Percentiles rank a stretch among this genome's conserved stretches.
Evolutionary conservation across 2,888 invertebrate species (phyloP).

Genomic region (Diabrotica balteata): DNA sequence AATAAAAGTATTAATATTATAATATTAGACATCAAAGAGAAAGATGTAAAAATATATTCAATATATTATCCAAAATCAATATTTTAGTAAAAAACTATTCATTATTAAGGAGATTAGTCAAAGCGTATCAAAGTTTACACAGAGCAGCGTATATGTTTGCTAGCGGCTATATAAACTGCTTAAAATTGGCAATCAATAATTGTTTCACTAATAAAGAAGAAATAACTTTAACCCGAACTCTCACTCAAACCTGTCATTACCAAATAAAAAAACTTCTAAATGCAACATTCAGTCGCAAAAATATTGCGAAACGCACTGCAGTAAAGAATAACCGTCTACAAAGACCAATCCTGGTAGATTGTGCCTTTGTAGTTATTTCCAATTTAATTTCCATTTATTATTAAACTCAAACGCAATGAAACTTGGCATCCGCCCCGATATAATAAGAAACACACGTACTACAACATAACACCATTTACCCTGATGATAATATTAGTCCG

Average conservation of each 20-base stretch:
- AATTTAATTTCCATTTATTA: constrained; percentile 17
- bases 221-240: background rate
- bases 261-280: background rate
- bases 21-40: no score
- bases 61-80: no score
- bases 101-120: no score
- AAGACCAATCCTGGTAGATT: constrained; percentile 7
- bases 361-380: constrained; percentile 2
- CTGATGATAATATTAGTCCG: constrained; percentile 31
- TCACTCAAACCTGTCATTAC: background rate
- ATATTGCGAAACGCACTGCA: background rate
- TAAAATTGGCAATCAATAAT: no score
- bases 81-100: no score
- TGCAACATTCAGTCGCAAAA: no score
- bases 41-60: no score
- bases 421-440: constrained; percentile 12
- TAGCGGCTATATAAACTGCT: no score
- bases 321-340: constrained; percentile 2
- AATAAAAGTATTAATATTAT: no score
- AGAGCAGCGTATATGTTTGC: no score
- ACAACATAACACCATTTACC: constrained; percentile 15
- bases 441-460: constrained; percentile 40
- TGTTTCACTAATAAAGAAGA: no score
- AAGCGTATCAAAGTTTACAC: no score
- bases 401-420: constrained; percentile 15